phyloP scores from a whole-genome alignment of 2,797 vertebrate species.

The Tachyglossus aculeatus region DNA sequence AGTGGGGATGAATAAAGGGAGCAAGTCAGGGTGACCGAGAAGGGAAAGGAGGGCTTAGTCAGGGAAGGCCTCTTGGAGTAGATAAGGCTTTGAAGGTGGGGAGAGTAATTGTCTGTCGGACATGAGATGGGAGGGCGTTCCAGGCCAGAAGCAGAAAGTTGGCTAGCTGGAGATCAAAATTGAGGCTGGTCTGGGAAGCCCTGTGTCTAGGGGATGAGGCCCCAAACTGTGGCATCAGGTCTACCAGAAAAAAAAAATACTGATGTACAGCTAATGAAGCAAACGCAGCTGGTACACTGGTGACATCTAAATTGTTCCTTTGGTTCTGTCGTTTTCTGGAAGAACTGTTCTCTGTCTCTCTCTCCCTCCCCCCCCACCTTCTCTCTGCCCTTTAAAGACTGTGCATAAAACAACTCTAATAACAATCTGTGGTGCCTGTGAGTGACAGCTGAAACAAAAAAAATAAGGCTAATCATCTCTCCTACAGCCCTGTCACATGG shows the following conservation, averaged over 20 bases:
- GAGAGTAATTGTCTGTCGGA: too few relatives aligned
- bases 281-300: slow-evolving; percentile 57
- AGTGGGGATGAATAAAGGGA: too few relatives aligned
- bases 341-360: slow-evolving; percentile 41
- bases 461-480: slow-evolving; percentile 76
- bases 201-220: neutral
- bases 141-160: too few relatives aligned
- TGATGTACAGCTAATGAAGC: slow-evolving; percentile 18
- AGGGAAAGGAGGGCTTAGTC: too few relatives aligned
- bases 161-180: too few relatives aligned
- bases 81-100: too few relatives aligned
- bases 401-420: slow-evolving; percentile 73
- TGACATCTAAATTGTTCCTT: slow-evolving; percentile 75
- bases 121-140: too few relatives aligned
- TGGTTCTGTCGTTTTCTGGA: slow-evolving; percentile 59
- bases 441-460: slow-evolving; percentile 80
- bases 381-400: slow-evolving; percentile 24
- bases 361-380: slow-evolving; percentile 43
- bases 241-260: slow-evolving; percentile 26
- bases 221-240: neutral
- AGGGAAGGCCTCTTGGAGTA: too few relatives aligned
- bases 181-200: too few relatives aligned
- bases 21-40: too few relatives aligned
- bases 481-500: slow-evolving; percentile 71
- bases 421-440: slow-evolving; percentile 71